Evolutionary conservation across 2,888 invertebrate genomes (phyloP), one percentile per base, ranked within the genome.

Genomic region (Heliconius charithonia): DNA sequence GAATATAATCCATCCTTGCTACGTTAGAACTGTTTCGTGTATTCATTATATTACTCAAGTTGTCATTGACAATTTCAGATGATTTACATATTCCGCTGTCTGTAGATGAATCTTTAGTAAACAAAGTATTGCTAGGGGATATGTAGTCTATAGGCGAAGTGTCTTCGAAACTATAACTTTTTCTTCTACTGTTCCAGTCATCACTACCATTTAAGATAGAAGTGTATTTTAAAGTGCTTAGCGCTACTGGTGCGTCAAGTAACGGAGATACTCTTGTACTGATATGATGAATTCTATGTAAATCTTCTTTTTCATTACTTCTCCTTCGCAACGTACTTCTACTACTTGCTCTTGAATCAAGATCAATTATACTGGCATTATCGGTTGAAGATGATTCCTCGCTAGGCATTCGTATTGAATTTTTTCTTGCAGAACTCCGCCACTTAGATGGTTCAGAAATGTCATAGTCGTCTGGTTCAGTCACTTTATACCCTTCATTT

Each of bases 71-170:
- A 69, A 97, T 91, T 92, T 97, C 97, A 29, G 96, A 95, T 0
- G 97, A 97, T 85, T 97, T 96, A 82, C 97, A 97, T 84, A 97
- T 96, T 0, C 97, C 97, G 85, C 97, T 97, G 84, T 97, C 97
- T 3, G 97, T 97, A 6, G 97, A 97, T n/a, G 97, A 97, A 87
- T 97, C 97, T 86, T 97, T 96, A 3, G 96, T 95, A 81, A 95
- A 89, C 82, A 94, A 95, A 79, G 93, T 95, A 84, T 94, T 95
- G 80, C 86, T 89, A 80, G 90, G 89, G 76, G 88, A 83, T 71
- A 89, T 88, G 66, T 92, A 92, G 81, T 89, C 89, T 63, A 91
- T 80, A 27, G 93, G 90, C 45, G 91, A 88, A 2, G 94, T 92
- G 77, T 94, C 93, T 89, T 95, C 95, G 85, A 97, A 97, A 79